Evolutionary conservation across 2,113 vertebrate species (phyloP).

Genomic region (Laticauda colubrina): DNA sequence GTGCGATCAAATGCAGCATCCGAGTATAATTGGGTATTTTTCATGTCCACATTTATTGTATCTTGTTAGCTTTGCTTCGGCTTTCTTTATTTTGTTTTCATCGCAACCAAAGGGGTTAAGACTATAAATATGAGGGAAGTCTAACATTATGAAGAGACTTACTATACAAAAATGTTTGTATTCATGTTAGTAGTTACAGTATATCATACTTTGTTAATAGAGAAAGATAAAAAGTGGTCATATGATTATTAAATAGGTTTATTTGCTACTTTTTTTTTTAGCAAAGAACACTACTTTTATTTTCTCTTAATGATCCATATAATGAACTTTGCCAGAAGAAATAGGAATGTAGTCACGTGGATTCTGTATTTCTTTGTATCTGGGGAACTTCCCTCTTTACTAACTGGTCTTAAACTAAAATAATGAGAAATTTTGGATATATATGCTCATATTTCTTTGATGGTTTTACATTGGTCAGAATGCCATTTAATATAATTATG

Average conservation of each 20-base stretch:
- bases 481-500: neutral
- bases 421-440: neutral
- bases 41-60: neutral
- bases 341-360: slow-evolving; percentile 14
- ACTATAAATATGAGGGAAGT: neutral
- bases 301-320: slow-evolving; percentile 18
- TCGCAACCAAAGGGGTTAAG: neutral
- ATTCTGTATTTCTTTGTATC: slow-evolving; percentile 15
- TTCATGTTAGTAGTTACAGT: slow-evolving; percentile 14
- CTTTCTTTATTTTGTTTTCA: neutral
- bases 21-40: neutral
- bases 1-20: neutral
- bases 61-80: neutral
- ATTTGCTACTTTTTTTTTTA: neutral
- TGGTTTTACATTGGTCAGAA: neutral
- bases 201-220: slow-evolving; percentile 26
- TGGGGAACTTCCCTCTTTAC: slow-evolving; percentile 9
- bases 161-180: slow-evolving; percentile 15
- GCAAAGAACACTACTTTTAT: slow-evolving; percentile 8
- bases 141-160: neutral
- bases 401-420: neutral
- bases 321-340: slow-evolving; percentile 27
- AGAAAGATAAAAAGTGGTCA: neutral
- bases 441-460: neutral
- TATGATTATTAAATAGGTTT: slow-evolving; percentile 33